Evolutionary conservation across 1,140 invertebrate species (phyloP).

Genomic region (Pachypeltis micranthus): DNA sequence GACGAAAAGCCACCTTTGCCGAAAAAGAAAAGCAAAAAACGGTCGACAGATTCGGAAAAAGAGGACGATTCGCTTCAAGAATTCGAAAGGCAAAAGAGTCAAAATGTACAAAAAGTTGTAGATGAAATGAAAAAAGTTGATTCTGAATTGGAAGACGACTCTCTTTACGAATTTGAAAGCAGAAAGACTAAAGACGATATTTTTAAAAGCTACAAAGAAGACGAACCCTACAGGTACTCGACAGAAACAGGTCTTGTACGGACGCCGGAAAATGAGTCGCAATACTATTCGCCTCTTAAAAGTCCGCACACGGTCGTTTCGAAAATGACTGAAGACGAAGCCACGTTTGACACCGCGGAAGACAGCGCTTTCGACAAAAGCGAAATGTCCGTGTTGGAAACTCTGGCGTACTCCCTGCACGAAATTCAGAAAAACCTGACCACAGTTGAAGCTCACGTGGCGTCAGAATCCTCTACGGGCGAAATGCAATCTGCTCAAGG

Average conservation of each 20-base stretch:
- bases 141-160: conserved; percentile 27
- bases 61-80: conserved; percentile 29
- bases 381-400: conserved; percentile 29
- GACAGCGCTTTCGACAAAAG: conserved; percentile 26
- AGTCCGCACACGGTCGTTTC: conserved; percentile 1
- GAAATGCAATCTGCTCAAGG: conserved; percentile 23
- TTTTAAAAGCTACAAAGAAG: conserved; percentile 13
- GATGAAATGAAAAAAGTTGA: conserved; percentile 20
- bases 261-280: conserved; percentile 14
- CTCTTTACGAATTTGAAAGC: conserved; percentile 24
- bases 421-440: conserved; percentile 29
- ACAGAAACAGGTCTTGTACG: conserved; percentile 4
- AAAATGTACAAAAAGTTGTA: conserved; percentile 6
- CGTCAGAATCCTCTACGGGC: conserved; percentile 19
- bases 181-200: conserved; percentile 16
- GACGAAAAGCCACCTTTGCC: conserved; percentile 12
- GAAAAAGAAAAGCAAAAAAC: conserved; percentile 18
- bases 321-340: conserved; percentile 20
- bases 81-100: conserved; percentile 25
- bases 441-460: conserved; percentile 26
- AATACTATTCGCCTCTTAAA: conserved; percentile 1
- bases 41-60: conserved; percentile 27
- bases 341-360: conserved; percentile 25
- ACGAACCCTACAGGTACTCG: conserved; percentile 14
- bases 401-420: conserved; percentile 28